Conservation (phyloP, 2,797 vertebrate genomes). For the Tokudaia muenninki region DNA sequence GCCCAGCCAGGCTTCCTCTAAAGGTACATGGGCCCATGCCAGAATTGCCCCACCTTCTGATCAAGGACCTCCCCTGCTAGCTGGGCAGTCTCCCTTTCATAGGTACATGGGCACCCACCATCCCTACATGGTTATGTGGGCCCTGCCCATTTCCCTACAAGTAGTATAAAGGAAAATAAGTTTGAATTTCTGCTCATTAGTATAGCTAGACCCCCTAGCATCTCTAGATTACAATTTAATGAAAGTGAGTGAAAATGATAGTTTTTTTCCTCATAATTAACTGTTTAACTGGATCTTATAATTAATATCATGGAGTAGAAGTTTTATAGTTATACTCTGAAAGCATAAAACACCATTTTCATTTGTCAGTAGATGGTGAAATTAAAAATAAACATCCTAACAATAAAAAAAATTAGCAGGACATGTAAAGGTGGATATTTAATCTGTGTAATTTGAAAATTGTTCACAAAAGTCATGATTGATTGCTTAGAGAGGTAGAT, state of each 20-base stretch:
- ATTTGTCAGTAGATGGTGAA: not conserved
- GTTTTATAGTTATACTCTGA: not conserved
- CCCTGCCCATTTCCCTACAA: not conserved
- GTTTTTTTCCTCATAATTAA: not conserved
- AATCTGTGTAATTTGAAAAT: not conserved
- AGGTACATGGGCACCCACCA: too few species aligned
- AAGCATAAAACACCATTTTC: not conserved
- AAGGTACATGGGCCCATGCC: too few species aligned
- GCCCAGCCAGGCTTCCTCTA: too few species aligned
- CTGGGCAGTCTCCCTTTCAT: too few species aligned
- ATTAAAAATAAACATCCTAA: not conserved
- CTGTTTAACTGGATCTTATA: not conserved
- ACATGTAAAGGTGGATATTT: not conserved
- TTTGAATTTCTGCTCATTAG: not conserved
- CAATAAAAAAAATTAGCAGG: not conserved
- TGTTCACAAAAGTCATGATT: not conserved
- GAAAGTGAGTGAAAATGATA: not conserved
- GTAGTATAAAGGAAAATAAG: not conserved
- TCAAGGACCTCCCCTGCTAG: too few species aligned
- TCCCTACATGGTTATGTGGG: too few species aligned
- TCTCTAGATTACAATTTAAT: not conserved
- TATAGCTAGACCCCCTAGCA: not conserved
- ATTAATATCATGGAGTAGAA: conserved; percentile 32
- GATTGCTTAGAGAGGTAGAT: not conserved
- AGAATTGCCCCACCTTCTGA: too few species aligned